Evolutionary conservation across 2,113 vertebrate species (phyloP).

Genomic region (Eulemur macaco): DNA sequence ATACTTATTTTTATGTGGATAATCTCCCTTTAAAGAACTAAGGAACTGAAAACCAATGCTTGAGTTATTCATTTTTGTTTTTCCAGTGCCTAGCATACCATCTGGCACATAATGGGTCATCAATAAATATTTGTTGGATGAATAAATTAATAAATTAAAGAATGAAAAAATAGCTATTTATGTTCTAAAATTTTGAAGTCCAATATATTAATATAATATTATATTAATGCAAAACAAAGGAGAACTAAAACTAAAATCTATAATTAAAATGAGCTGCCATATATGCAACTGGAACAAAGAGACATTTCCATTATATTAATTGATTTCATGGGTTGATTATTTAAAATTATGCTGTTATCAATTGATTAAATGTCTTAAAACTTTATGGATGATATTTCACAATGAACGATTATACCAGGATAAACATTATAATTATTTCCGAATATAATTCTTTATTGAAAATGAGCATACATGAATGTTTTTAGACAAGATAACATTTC

Average conservation of each 20-base stretch:
- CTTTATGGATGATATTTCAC: neutral
- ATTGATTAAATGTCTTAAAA: neutral
- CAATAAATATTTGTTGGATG: neutral
- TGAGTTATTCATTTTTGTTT: neutral
- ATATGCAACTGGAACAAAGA: neutral
- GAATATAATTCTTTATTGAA: constrained; percentile 6
- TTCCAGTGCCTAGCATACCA: neutral
- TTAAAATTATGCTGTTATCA: neutral
- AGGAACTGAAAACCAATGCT: neutral
- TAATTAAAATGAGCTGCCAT: neutral
- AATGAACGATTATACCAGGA: constrained; percentile 14
- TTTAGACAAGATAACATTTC: constrained; percentile 5
- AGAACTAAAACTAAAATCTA: neutral
- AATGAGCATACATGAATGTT: neutral
- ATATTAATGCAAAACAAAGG: neutral
- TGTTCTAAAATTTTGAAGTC: neutral
- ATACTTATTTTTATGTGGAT: neutral
- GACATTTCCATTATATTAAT: neutral
- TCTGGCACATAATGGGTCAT: neutral
- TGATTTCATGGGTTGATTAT: neutral
- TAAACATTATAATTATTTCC: neutral
- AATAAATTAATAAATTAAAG: neutral
- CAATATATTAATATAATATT: neutral
- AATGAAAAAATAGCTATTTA: neutral
- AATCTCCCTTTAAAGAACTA: neutral